Base-by-base conservation (phyloP, 2,113 vertebrate genomes). In the Taurulus bubalis region DNA sequence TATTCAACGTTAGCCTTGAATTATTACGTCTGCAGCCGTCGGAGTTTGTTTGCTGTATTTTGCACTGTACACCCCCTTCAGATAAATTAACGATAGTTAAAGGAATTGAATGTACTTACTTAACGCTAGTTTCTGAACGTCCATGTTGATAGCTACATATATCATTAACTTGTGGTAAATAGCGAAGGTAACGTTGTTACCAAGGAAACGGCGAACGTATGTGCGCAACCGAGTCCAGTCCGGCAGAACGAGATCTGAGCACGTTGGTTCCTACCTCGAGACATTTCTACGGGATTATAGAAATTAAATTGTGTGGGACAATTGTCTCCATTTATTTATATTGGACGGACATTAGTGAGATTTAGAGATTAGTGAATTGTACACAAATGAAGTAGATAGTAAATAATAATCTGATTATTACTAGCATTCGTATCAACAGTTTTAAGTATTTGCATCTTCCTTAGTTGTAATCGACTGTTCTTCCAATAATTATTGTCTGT, bases 171-270 rank as follows among this genome's bases (percentile, higher is more conserved):
- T 66, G 24, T 45, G 66, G 68, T 68, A 60, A 70, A 45, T 8
- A 45, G 6, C 7, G 12, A 28, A 34, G 11, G 38, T 45, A 82
- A 42, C n/a, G 40, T 24, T 92, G 93, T 91, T 94, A 56, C 93
- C 94, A 93, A 76, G 94, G 95, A 89, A 94, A 96, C 95, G 32
- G 66, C 36, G 70, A 77, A 66, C 24, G 16, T 40, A 2, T 26
- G 88, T 85, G 55, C 85, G 4, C n/a, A 28, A 2, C 4, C 40
- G 5, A 7, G 51, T 82, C 2, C 0, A 1, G 18, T 86, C 91
- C 90, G 92, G 75, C 5, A 4, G 55, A 80, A 91, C 68, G 86
- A 72, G 2, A 1, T 6, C 2, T 4, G 1, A 0, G 20, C 8
- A 24, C 0, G 2, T 77, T 59, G 38, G 93, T 95, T 95, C 95